Base-by-base conservation (phyloP, 2,113 vertebrate species). In the Mirounga angustirostris region DNA sequence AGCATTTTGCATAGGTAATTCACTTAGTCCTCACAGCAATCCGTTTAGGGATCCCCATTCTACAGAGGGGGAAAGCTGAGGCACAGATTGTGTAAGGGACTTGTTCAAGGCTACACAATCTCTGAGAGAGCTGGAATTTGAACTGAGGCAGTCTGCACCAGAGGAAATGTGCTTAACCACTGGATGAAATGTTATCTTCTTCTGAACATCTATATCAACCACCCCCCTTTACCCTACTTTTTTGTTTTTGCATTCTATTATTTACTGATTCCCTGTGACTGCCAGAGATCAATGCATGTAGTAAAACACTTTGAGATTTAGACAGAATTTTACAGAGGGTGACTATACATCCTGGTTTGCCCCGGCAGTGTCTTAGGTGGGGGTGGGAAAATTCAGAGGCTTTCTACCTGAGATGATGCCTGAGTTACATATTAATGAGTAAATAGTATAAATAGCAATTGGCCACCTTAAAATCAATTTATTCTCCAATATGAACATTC, bases 401-500 rank as follows among this genome's bases (percentile, higher is more conserved):
- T 80, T 74, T 61, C 59, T 65, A 52, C 5, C 22, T 12, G 26
- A 96, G 88, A 56, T 24, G 28, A 96, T 88, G 36, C 40, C 81
- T 40, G 33, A 84, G 30, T 14, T 33, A 87, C 43, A 28, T 46
- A 33, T 58, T 91, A 59, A 88, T 46, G 46, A 46, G 7, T 46
- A 46, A 46, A 46, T 46, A 95, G 63, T 78, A 80, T 59, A 58
- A 59, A 82, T 13, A 19, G 7, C 33, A 91, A 50, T 73, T 76
- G n/a, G 9, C 43, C 58, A 50, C 15, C 30, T 91, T 96, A 93
- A 95, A 78, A 89, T 86, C n/a, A 52, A 15, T 76, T 97, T 89
- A 14, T 73, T 76, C 43, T 80, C 43, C 84, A 89, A 84, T 54
- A 43, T 40, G 84, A 84, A 83, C 9, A 74, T 76, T 63, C 2